These are phyloP conservation scores for Bryconaethiops microstoma DNA, from an alignment of 2,797 vertebrate genomes.

Conservation along the genomic window DNA sequence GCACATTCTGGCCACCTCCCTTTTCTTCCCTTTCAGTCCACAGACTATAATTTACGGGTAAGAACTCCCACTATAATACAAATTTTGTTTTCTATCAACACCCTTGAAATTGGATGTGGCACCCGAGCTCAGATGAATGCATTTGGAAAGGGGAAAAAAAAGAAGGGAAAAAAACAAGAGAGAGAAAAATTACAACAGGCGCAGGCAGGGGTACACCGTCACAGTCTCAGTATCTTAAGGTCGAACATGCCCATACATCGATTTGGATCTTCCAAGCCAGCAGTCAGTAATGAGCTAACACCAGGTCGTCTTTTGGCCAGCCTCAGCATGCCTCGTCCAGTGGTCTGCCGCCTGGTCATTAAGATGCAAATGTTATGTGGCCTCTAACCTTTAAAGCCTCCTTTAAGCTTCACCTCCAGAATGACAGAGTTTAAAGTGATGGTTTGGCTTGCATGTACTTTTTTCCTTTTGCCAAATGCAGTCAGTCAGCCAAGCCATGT, in stretches of 20 bases:
- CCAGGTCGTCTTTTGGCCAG: background rate
- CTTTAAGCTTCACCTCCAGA: background rate
- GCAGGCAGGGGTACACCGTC: background rate
- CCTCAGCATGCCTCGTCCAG: background rate
- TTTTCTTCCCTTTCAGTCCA: conserved; percentile 53
- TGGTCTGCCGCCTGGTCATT: background rate
- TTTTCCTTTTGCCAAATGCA: no score
- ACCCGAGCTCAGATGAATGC: conserved; percentile 63
- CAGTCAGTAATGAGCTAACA: background rate
- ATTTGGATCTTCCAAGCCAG: conserved; percentile 2
- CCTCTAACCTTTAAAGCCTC: background rate
- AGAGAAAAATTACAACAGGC: background rate
- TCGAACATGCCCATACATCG: background rate
- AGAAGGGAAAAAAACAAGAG: conserved; percentile 54
- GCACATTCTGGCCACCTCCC: conserved; percentile 66
- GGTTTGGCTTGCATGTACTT: background rate
- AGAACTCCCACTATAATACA: conserved; percentile 74
- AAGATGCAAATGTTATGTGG: background rate
- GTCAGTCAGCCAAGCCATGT: background rate
- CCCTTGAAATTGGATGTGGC: conserved; percentile 71
- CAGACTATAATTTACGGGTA: conserved; percentile 70
- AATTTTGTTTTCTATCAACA: conserved; percentile 78
- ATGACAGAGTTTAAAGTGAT: background rate
- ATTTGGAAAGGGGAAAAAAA: conserved; percentile 64
- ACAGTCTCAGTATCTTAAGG: conserved; percentile 7